Evolutionary conservation across 2,888 invertebrate species (phyloP).

Genomic region (Caenorhabditis imperialis): DNA sequence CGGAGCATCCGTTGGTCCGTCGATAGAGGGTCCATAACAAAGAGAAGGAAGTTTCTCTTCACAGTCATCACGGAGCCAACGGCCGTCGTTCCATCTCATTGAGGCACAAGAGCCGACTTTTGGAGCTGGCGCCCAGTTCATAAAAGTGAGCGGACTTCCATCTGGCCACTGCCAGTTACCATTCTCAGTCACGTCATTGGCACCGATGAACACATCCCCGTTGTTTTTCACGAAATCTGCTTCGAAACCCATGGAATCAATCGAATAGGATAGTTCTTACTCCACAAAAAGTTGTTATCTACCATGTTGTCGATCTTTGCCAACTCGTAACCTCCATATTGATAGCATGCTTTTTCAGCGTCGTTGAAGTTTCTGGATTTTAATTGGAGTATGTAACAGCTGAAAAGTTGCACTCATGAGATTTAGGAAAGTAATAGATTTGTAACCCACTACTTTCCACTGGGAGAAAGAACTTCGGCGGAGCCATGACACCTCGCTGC

Average conservation of each 20-base stretch:
- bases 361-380: background rate
- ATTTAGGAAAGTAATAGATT: background rate
- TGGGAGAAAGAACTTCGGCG: constrained; percentile 7
- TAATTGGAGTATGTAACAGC: background rate
- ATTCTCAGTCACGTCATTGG: constrained; percentile 7
- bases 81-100: background rate
- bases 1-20: constrained; percentile 15
- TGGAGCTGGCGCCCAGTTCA: constrained; percentile 17
- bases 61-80: constrained; percentile 4
- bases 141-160: constrained; percentile 6
- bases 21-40: constrained; percentile 11
- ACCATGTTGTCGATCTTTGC: constrained; percentile 6
- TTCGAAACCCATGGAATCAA: background rate
- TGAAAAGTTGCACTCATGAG: background rate
- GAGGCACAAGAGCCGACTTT: constrained; percentile 1
- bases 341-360: constrained; percentile 9
- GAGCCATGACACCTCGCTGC: constrained; percentile 3
- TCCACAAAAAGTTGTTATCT: constrained; percentile 23
- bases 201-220: constrained; percentile 11
- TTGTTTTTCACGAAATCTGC: background rate
- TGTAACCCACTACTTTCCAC: constrained; percentile 1
- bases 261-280: constrained; percentile 1
- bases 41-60: background rate
- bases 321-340: constrained; percentile 15
- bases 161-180: constrained; percentile 26